Conservation (phyloP, 2,888 invertebrate species). For the Byasa hedistus region DNA sequence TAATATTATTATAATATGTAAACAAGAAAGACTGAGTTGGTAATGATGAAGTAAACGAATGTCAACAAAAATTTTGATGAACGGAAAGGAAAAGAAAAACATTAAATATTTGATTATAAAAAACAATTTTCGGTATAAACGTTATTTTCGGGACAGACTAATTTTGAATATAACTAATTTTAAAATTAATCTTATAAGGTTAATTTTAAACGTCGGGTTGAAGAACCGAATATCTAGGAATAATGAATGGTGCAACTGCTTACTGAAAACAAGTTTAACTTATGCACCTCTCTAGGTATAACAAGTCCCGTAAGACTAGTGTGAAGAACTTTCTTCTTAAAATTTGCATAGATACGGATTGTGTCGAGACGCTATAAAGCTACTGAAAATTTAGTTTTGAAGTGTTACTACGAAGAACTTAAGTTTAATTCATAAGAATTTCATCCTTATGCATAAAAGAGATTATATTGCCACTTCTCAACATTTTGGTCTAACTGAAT, state of each 20-base stretch:
- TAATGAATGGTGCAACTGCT: not conserved
- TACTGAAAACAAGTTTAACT: constrained; percentile 7
- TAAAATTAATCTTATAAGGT: no score
- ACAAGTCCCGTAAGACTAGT: constrained; percentile 5
- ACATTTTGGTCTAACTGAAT: no score
- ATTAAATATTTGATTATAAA: not conserved
- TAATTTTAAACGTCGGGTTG: not conserved
- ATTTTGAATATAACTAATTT: constrained; percentile 1
- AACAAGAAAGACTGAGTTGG: no score
- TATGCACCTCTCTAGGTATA: constrained; percentile 3
- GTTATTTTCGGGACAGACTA: not conserved
- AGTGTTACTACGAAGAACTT: not conserved
- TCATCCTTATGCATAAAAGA: no score
- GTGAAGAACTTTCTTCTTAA: constrained; percentile 5
- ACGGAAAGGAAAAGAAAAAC: not conserved
- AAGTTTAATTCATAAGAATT: not conserved
- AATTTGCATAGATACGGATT: not conserved
- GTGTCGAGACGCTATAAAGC: not conserved
- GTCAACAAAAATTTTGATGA: not conserved
- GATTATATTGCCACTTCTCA: no score
- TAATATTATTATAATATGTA: no score
- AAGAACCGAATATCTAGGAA: not conserved
- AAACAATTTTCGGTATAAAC: not conserved
- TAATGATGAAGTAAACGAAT: no score
- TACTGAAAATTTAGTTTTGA: not conserved